These are phyloP conservation scores for Deilephila porcellus DNA, from an alignment of 2,888 invertebrate species.

Conservation along the genomic window DNA sequence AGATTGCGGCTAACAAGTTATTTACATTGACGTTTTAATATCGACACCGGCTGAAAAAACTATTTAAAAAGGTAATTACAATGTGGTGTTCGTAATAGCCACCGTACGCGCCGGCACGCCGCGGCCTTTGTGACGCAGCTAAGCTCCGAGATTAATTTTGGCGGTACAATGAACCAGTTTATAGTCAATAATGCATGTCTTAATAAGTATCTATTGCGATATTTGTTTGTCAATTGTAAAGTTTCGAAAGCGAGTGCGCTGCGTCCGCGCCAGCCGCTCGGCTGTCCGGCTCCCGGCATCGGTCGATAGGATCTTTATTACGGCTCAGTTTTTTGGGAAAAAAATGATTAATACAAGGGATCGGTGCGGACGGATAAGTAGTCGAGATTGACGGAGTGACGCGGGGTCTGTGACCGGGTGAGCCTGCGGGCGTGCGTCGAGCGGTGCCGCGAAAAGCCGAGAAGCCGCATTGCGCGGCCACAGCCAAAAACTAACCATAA, in stretches of 20 bases:
- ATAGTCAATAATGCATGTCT: slow-evolving; percentile 75
- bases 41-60: slow-evolving; percentile 79
- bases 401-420: slow-evolving; percentile 81
- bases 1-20: slow-evolving; percentile 86
- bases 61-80: slow-evolving; percentile 85
- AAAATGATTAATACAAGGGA: slow-evolving; percentile 80
- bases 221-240: slow-evolving; percentile 75
- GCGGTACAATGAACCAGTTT: slow-evolving; percentile 79
- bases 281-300: slow-evolving; percentile 59
- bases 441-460: slow-evolving; percentile 74
- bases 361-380: slow-evolving; percentile 81
- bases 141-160: slow-evolving; percentile 83
- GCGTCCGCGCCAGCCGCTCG: slow-evolving; percentile 38
- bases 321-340: slow-evolving; percentile 70
- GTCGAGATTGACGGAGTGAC: slow-evolving; percentile 80
- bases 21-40: slow-evolving; percentile 86
- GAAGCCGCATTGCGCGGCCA: slow-evolving; percentile 80
- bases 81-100: slow-evolving; percentile 79
- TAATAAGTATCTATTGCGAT: slow-evolving; percentile 78
- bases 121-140: slow-evolving; percentile 78
- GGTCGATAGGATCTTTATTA: slow-evolving; percentile 77
- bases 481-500: slow-evolving; percentile 85
- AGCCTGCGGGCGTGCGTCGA: slow-evolving; percentile 48
- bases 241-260: slow-evolving; percentile 69
- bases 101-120: slow-evolving; percentile 75